Conservation (phyloP, 2,113 vertebrate genomes). For the Xenotilapia caudafasciata region DNA sequence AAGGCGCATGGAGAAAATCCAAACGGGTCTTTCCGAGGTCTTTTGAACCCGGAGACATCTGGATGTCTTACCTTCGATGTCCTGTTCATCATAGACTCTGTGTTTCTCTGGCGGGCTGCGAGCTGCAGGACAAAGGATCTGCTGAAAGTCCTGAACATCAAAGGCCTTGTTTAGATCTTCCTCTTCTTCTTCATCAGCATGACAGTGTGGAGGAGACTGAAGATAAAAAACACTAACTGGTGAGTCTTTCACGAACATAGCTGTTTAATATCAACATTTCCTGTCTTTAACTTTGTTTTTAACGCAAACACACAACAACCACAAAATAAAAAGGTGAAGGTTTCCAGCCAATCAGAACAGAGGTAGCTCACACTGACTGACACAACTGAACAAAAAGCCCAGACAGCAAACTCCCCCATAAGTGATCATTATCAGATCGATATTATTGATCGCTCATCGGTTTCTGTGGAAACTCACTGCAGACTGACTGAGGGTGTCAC, state of each 20-base stretch:
- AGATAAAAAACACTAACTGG: background rate
- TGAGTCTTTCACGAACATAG: background rate
- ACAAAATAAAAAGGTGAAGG: background rate
- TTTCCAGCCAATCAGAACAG: background rate
- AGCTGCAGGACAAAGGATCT: background rate
- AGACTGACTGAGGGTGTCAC: background rate
- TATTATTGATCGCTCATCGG: background rate
- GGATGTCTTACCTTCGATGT: slow-evolving; percentile 9
- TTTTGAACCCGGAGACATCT: background rate
- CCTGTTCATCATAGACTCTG: slow-evolving; percentile 13
- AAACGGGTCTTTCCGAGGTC: background rate
- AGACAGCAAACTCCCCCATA: background rate
- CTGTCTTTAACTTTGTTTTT: background rate
- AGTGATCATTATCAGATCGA: background rate
- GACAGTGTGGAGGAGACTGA: slow-evolving; percentile 1
- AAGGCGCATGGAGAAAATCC: background rate
- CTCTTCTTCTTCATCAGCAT: slow-evolving; percentile 9
- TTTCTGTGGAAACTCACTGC: slow-evolving; percentile 15
- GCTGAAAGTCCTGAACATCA: slow-evolving; percentile 5
- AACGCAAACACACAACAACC: background rate
- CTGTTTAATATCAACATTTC: background rate
- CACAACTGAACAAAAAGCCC: background rate
- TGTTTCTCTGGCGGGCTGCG: background rate
- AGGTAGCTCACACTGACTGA: background rate
- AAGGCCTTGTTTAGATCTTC: slow-evolving; percentile 17